A percentile compares a stretch with the other conserved stretches of the same genome.
Evolutionary conservation across 2,113 vertebrate genomes (phyloP).

Genomic region (Phyllostomus discolor): DNA sequence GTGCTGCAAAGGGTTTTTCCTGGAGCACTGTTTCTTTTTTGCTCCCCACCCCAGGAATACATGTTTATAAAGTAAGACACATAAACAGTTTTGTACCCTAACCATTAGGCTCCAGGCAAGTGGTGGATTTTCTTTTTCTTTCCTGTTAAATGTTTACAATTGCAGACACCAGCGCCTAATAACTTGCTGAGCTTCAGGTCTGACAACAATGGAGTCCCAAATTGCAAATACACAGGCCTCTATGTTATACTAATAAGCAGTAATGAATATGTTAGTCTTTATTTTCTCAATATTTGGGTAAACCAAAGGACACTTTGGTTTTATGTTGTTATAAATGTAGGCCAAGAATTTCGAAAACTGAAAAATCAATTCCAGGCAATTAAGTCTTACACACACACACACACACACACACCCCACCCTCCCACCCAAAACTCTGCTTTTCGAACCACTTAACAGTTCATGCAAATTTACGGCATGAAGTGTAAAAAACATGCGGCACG

Average conservation of each 20-base stretch:
- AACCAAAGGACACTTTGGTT: not conserved
- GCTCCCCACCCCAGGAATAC: not conserved
- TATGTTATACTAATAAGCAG: not conserved
- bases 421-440: not conserved
- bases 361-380: not conserved
- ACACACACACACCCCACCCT: too few species aligned
- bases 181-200: not conserved
- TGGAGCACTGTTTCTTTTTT: not conserved
- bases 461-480: fast-evolving
- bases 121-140: not conserved
- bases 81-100: not conserved
- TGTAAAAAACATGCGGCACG: fast-evolving
- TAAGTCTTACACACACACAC: not conserved
- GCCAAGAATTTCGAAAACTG: not conserved
- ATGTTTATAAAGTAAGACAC: not conserved
- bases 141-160: not conserved
- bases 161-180: not conserved
- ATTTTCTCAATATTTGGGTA: not conserved
- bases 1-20: not conserved
- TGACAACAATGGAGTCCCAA: not conserved
- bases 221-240: not conserved
- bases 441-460: fast-evolving
- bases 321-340: not conserved
- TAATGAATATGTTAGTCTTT: not conserved
- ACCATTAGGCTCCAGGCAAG: not conserved